Evolutionary conservation across 1,140 invertebrate species (phyloP), one percentile per base, ranked within the genome.

Genomic region (Micrasema minimum): DNA sequence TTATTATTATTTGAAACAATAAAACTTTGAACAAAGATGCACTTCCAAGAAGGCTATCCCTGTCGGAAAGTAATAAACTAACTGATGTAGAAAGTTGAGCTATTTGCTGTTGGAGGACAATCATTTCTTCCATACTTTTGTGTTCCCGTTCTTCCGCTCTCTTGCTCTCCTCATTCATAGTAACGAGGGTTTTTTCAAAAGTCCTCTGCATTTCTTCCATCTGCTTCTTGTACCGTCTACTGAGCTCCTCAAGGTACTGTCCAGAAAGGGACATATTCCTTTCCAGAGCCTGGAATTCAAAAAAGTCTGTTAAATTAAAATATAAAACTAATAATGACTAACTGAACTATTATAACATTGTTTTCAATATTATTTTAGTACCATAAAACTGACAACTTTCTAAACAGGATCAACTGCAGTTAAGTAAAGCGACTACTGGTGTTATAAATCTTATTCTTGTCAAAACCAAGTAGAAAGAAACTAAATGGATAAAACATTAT

Each of bases 261-360:
- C 93, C 93, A 70, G 94, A 97, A 2, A 99, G 84, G 2, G 96
- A 97, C 89, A 99, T 96, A 82, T 99, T 99, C 57, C 93, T 87
- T 83, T 99, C 97, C 67, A 99, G 84, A 66, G 92, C 90, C 89
- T 94, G 82, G 76, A 88, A 87, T 22, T 22, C 9, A 3, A 51
- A 51, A 22, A 23, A 51, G 18, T 16, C 1, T 12, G n/a, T 45
- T 1, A 45, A 45, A 45, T 14, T 14, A 45, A 6, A 14, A 45
- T 14, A 14, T 45, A 16, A 45, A n/a, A 43, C 9, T 43, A 43
- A 1, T 43, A 1, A 2, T 12, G 9, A 43, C 2, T 6, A 5
- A 2, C n/a, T n/a, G n/a, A n/a, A n/a, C n/a, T n/a, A n/a, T 2
- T 48, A 48, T 10, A 10, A 14, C 14, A 46, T 46, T 46, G 4